A percentile compares a stretch with the other conserved stretches of the same genome.
Evolutionary conservation across 1,140 invertebrate genomes (phyloP).

Genomic region (Cotesia vestalis): DNA sequence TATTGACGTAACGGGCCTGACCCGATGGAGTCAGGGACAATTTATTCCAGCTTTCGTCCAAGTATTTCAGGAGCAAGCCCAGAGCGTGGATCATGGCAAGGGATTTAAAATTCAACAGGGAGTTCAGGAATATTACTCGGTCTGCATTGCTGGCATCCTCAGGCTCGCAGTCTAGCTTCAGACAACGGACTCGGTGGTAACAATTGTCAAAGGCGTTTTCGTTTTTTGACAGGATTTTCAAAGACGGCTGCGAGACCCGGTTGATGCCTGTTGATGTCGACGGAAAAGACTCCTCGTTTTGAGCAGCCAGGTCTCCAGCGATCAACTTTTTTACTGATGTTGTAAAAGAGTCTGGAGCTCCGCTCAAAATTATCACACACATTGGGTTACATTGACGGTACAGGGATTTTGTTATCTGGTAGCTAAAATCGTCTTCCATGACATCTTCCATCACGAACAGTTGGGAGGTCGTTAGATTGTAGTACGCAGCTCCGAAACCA

Average conservation of each 20-base stretch:
- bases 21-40: slow-evolving; percentile 68
- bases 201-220: slow-evolving; percentile 67
- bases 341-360: slow-evolving; percentile 63
- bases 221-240: slow-evolving; percentile 67
- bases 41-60: slow-evolving; percentile 75
- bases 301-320: slow-evolving; percentile 45
- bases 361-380: slow-evolving; percentile 67
- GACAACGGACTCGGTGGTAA: slow-evolving; percentile 65
- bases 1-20: slow-evolving; percentile 68
- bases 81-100: slow-evolving; percentile 74
- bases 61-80: slow-evolving; percentile 77
- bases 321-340: slow-evolving; percentile 59
- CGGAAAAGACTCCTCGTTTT: slow-evolving; percentile 47
- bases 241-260: slow-evolving; percentile 50
- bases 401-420: slow-evolving; percentile 67
- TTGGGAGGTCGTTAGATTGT: slow-evolving; percentile 72
- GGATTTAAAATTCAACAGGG: slow-evolving; percentile 75
- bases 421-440: slow-evolving; percentile 48
- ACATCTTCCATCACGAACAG: slow-evolving; percentile 62
- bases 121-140: slow-evolving; percentile 72
- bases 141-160: slow-evolving; percentile 69
- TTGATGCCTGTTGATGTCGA: slow-evolving; percentile 48
- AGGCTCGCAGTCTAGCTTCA: slow-evolving; percentile 72
- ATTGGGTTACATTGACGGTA: slow-evolving; percentile 73
- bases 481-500: slow-evolving; percentile 75